Conservation (phyloP, 2,888 invertebrate species). For the Protodeltote pygarga region DNA sequence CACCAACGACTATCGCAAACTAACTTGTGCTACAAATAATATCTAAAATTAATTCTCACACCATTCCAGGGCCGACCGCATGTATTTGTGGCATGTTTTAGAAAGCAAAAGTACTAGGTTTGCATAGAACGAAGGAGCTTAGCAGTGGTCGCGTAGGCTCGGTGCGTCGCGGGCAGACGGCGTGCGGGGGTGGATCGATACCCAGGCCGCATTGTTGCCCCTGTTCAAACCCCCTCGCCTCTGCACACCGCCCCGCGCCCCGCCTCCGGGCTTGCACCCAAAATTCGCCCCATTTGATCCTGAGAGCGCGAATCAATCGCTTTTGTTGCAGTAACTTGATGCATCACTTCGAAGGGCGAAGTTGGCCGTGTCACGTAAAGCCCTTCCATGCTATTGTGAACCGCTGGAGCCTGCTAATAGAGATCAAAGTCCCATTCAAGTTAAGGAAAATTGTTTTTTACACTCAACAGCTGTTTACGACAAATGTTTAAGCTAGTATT, state of each 20-base stretch:
- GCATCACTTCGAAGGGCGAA: slow-evolving; percentile 61
- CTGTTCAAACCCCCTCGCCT: slow-evolving; percentile 55
- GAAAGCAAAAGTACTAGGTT: slow-evolving; percentile 81
- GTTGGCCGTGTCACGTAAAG: slow-evolving; percentile 38
- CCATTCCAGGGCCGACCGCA: slow-evolving; percentile 42
- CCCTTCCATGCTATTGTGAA: slow-evolving; percentile 22
- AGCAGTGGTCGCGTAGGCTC: slow-evolving; percentile 66
- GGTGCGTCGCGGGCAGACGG: slow-evolving; percentile 74
- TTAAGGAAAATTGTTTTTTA: slow-evolving; percentile 25
- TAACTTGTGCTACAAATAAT: slow-evolving; percentile 35
- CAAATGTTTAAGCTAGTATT: slow-evolving; percentile 43
- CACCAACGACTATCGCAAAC: slow-evolving; percentile 22
- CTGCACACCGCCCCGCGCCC: slow-evolving; percentile 59
- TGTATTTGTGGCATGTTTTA: slow-evolving; percentile 55
- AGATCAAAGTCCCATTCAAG: slow-evolving; percentile 23
- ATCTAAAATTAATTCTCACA: slow-evolving; percentile 46
- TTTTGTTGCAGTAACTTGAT: slow-evolving; percentile 81
- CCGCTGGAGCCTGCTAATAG: slow-evolving; percentile 26
- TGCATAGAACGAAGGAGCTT: slow-evolving; percentile 70
- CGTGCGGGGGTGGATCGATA: slow-evolving; percentile 80
- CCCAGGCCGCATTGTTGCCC: slow-evolving; percentile 84
- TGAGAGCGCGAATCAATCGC: slow-evolving; percentile 80
- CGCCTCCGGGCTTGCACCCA: slow-evolving; percentile 71
- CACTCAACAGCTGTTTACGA: slow-evolving; percentile 49
- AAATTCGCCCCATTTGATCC: slow-evolving; percentile 84